A percentile compares a stretch with the other conserved stretches of the same genome.
phyloP scores from a whole-genome alignment of 2,888 invertebrate genomes.

The Cremastobaeus sp. region DNA sequence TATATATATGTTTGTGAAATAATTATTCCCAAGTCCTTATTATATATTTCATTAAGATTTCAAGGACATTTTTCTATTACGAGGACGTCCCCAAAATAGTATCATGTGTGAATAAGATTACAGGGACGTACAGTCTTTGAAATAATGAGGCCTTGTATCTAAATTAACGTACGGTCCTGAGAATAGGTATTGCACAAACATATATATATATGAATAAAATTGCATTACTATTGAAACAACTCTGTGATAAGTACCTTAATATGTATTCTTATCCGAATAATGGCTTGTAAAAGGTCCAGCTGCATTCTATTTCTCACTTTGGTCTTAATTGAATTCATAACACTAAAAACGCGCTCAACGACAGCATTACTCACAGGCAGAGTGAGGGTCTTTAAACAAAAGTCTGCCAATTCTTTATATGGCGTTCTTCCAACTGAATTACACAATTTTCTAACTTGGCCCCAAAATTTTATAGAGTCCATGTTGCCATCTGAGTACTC shows the following conservation, averaged over 20 bases:
- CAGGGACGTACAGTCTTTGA: no score
- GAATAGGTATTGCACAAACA: no score
- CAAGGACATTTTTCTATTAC: no score
- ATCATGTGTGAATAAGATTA: no score
- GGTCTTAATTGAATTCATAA: slow-evolving; percentile 52
- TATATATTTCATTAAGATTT: no score
- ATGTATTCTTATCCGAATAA: slow-evolving; percentile 57
- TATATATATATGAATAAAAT: no score
- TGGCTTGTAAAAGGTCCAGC: slow-evolving; percentile 34
- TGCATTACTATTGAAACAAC: no score
- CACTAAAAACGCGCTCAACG: slow-evolving; percentile 61
- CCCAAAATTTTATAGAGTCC: background rate
- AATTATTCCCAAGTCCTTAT: no score
- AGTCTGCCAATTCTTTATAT: slow-evolving; percentile 48
- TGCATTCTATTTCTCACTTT: slow-evolving; percentile 58
- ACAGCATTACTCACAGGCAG: slow-evolving; percentile 63
- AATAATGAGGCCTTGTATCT: no score
- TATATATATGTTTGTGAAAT: no score
- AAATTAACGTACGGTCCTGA: no score
- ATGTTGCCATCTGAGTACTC: background rate
- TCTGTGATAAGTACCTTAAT: slow-evolving; percentile 22
- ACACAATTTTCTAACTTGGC: background rate
- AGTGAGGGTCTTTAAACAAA: slow-evolving; percentile 55
- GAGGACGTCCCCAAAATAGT: no score
- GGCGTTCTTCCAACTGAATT: slow-evolving; percentile 1